Base-by-base conservation (phyloP, 2,888 invertebrate genomes). In the Ptychoptera contaminata region DNA sequence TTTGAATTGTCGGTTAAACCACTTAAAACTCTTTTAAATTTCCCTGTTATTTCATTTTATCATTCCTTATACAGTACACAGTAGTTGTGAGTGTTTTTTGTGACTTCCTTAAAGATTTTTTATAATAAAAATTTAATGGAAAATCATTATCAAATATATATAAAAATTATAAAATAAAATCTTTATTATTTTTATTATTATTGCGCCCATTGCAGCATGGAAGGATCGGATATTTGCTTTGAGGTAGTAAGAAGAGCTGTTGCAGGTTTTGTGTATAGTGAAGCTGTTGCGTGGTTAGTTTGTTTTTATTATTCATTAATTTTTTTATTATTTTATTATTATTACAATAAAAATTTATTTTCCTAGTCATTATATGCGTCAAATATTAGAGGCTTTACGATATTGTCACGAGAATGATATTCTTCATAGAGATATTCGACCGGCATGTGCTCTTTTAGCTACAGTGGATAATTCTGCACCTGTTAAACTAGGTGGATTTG, bases 321-420 rank as follows among this genome's bases (percentile, higher is more conserved):
- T 40, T 32, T 31, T 29, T 10, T 9, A 8, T 9, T 6, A 9
- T 30, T 37, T 31, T 32, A 12, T 32, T 37, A n/a, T 42, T 42
- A 35, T 35, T 39, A 2, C 8, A 2, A n/a, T 36, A 36, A n/a
- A 3, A 36, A 38, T 9, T 12, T 30, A 16, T 42, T 40, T 16
- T 45, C 15, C 45, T 16, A 93, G 94, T 65, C 97, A 98, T 72
- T 98, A 98, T 73, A 91, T 97, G 88, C 79, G 93, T 45, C 97
- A 98, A 69, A 90, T 98, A 51, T 71, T 98, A 52, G 96, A 97
- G 65, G 96, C 97, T 2, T 70, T 98, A 43, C 79, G 91, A 56
- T 98, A 97, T 72, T 96, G 97, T 64, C 98, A 98, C 68, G 92
- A 92, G 65, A 93, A 93, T 63, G 88, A 93, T 67, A 94, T 98